These are phyloP conservation scores for Noctuana brunneofusca DNA, from an alignment of 2,888 invertebrate genomes.

Conservation along the genomic window DNA sequence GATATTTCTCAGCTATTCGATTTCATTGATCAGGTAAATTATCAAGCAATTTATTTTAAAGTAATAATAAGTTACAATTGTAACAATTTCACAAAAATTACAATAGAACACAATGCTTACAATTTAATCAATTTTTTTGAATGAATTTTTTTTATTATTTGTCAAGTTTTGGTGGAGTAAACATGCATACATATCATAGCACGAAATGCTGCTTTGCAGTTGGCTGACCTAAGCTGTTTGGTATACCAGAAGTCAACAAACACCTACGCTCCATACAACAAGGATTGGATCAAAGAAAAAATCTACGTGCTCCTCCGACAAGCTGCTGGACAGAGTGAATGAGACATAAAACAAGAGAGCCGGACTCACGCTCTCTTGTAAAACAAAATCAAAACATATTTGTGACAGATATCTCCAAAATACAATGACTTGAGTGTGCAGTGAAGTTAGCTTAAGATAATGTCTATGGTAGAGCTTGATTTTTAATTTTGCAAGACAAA, in stretches of 20 bases:
- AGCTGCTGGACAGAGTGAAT: slow-evolving; percentile 87
- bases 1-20: slow-evolving; percentile 99
- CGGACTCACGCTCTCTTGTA: slow-evolving; percentile 27
- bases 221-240: slow-evolving; percentile 96
- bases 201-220: slow-evolving; percentile 63
- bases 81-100: too few relatives aligned
- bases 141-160: too few relatives aligned
- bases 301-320: slow-evolving; percentile 97
- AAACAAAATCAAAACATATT: slow-evolving; percentile 16
- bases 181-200: too few relatives aligned
- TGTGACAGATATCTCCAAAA: neutral
- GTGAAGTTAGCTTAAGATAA: slow-evolving; percentile 8
- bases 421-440: slow-evolving; percentile 3
- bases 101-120: too few relatives aligned
- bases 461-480: too few relatives aligned
- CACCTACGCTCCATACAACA: slow-evolving; percentile 98
- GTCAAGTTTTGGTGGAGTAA: too few relatives aligned
- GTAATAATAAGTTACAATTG: too few relatives aligned
- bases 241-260: slow-evolving; percentile 98
- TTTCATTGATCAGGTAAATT: slow-evolving; percentile 96
- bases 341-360: slow-evolving; percentile 40
- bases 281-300: slow-evolving; percentile 99
- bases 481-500: too few relatives aligned
- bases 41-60: too few relatives aligned
- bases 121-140: too few relatives aligned